Base-by-base conservation (phyloP, 2,797 vertebrate genomes). In the Spatula versicolor region DNA sequence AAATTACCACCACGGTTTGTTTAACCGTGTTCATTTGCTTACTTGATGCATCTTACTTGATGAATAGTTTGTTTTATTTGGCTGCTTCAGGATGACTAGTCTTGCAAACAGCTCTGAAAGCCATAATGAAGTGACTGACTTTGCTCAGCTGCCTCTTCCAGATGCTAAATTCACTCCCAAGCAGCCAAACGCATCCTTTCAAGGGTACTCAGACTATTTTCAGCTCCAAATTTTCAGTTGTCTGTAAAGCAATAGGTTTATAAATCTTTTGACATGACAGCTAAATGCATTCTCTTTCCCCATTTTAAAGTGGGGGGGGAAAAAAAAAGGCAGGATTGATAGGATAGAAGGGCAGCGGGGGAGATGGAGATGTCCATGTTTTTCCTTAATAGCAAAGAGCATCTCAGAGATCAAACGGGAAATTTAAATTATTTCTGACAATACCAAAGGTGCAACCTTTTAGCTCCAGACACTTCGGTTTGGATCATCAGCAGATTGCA, bases 111-210 rank as follows among this genome's bases (percentile, higher is more conserved):
- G 69, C 92, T 90, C 82, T 60, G 41, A 83, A 89, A 69, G 46
- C 60, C 45, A 6, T 33, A 89, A 73, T 64, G 73, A 89, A 89
- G 64, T 30, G 39, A 79, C 37, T 71, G 67, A 64, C 25, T 74
- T 88, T 35, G 55, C 63, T 95, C 81, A 84, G 82, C 39, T 90
- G 73, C 86, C 91, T 54, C 46, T 88, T 94, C 88, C 86, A 94
- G 92, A 86, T 73, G 78, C 82, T 91, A n/a, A 63, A 66, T 67
- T 91, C 7, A 2, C 79, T 60, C 63, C 43, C 71, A 67, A 91
- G 63, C 48, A 83, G 60, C 17, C 69, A 86, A 94, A 87, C 17
- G 28, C 33, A 85, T 52, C 83, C 83, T 92, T 92, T 93, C 54
- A 85, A 75, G 82, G 50, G 43, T 67, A 41, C 25, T 73, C 6